A percentile compares a stretch with the other conserved stretches of the same genome.
Conservation (phyloP, 2,113 vertebrate genomes). For the western clawed frog (Xenopus tropicalis) region DNA sequence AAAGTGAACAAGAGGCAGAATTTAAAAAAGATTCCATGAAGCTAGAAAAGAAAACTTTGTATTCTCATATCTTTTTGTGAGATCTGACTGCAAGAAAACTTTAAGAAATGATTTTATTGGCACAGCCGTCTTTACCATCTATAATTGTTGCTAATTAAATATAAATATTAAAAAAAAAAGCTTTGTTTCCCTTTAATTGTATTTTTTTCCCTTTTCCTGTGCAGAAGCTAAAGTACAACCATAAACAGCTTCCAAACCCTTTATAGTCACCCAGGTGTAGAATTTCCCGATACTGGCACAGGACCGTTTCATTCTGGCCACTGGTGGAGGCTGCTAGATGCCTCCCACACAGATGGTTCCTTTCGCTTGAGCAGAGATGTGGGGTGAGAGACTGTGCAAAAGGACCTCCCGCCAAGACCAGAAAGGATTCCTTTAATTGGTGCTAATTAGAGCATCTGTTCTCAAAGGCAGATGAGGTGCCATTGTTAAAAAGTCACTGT, state of each 20-base stretch:
- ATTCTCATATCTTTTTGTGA: too few relatives aligned
- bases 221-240: too few relatives aligned
- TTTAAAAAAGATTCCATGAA: too few relatives aligned
- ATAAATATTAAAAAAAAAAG: too few relatives aligned
- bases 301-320: slow-evolving; percentile 7
- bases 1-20: too few relatives aligned
- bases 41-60: too few relatives aligned
- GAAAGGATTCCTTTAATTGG: slow-evolving; percentile 62
- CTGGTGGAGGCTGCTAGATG: slow-evolving; percentile 7
- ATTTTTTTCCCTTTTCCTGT: background rate
- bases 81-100: too few relatives aligned
- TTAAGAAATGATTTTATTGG: too few relatives aligned
- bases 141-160: too few relatives aligned
- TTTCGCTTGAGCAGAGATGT: slow-evolving; percentile 1
- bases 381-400: slow-evolving; percentile 40
- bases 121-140: too few relatives aligned
- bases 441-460: slow-evolving; percentile 65
- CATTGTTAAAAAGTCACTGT: slow-evolving; percentile 58
- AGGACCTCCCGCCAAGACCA: slow-evolving; percentile 52
- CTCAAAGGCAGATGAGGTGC: slow-evolving; percentile 59
- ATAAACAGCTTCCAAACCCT: too few relatives aligned
- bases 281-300: slow-evolving; percentile 22
- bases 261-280: slow-evolving; percentile 21
- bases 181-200: background rate
- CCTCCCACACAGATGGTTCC: slow-evolving; percentile 33